Evolutionary conservation across 2,797 vertebrate species (phyloP).

Genomic region (Rachycentron canadum): DNA sequence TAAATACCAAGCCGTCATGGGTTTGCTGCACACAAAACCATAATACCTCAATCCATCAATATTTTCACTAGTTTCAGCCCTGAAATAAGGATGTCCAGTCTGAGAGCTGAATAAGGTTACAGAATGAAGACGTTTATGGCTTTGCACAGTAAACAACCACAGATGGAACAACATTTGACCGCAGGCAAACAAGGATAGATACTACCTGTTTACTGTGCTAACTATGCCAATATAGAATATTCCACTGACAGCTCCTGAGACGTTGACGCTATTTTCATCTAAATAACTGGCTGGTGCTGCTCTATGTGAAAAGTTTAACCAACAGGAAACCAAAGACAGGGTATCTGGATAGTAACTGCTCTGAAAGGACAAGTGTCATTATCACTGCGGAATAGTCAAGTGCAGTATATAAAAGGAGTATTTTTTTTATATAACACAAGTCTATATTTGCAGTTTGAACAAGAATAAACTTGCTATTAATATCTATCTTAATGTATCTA

Average conservation of each 20-base stretch:
- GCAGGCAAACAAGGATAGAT: slow-evolving; percentile 86
- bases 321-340: slow-evolving; percentile 46
- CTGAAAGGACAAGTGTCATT: slow-evolving; percentile 32
- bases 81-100: slow-evolving; percentile 86
- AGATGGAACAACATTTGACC: slow-evolving; percentile 86
- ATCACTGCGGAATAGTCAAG: neutral
- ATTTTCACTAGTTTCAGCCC: slow-evolving; percentile 81
- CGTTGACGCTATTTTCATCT: slow-evolving; percentile 72
- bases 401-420: neutral
- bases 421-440: neutral
- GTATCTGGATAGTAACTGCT: slow-evolving; percentile 10
- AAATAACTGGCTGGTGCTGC: slow-evolving; percentile 60
- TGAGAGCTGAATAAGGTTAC: slow-evolving; percentile 82
- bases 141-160: slow-evolving; percentile 87
- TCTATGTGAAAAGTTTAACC: slow-evolving; percentile 48
- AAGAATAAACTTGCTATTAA: neutral
- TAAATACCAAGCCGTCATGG: slow-evolving; percentile 68
- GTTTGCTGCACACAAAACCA: slow-evolving; percentile 73
- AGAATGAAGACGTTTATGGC: slow-evolving; percentile 85
- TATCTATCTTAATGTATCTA: neutral
- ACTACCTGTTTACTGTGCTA: slow-evolving; percentile 84
- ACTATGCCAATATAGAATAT: slow-evolving; percentile 84
- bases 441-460: slow-evolving; percentile 12
- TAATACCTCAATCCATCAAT: slow-evolving; percentile 83
- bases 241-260: slow-evolving; percentile 80